Conservation (phyloP, 2,113 vertebrate genomes). For the Donacobius atricapilla region DNA sequence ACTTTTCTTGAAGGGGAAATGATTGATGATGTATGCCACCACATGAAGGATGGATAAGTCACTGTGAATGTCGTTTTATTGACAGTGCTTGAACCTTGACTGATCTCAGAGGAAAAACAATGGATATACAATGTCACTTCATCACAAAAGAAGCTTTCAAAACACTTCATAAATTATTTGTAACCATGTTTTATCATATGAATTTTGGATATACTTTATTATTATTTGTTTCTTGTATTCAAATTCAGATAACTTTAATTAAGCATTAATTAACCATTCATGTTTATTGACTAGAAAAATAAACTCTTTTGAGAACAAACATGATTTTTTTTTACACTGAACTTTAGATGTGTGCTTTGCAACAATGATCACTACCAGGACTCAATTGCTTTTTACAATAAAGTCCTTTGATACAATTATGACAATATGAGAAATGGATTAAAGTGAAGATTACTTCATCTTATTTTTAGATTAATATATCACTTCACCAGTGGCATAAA, state of each 20-base stretch:
- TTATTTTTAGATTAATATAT: neutral
- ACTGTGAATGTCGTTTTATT: neutral
- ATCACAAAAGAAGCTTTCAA: neutral
- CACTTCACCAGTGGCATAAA: neutral
- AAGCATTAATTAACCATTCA: neutral
- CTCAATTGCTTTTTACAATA: neutral
- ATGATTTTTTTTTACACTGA: neutral
- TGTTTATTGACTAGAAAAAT: neutral
- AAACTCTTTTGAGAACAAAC: neutral
- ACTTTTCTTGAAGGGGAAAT: neutral
- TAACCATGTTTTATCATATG: neutral
- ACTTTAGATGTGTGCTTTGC: neutral
- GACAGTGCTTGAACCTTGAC: neutral
- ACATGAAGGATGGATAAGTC: neutral
- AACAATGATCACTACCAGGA: neutral
- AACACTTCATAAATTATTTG: neutral
- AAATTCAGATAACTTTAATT: neutral
- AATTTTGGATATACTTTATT: neutral
- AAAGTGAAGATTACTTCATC: neutral
- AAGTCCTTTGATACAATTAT: neutral
- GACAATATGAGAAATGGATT: neutral
- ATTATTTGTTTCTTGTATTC: neutral
- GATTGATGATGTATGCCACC: neutral
- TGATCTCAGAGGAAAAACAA: constrained; percentile 35
- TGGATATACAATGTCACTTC: neutral